Evolutionary conservation across 2,888 invertebrate species (phyloP).

Genomic region (Uloborus plumipes): DNA sequence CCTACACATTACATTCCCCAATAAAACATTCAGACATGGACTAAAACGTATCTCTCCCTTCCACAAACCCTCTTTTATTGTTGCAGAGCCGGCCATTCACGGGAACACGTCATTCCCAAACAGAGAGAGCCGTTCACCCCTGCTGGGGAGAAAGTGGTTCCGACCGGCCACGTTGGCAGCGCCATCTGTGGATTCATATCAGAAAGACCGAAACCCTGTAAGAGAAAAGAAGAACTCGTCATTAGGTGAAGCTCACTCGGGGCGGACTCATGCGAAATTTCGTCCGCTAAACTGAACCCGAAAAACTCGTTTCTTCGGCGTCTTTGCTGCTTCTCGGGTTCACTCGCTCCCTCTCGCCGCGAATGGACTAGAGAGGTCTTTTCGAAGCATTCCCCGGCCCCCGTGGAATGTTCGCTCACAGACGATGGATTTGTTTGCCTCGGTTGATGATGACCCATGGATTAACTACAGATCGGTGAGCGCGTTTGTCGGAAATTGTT

Average conservation of each 20-base stretch:
- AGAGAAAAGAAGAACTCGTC: constrained; percentile 21
- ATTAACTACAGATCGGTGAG: constrained; percentile 8
- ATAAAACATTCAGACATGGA: no score
- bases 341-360: constrained; percentile 1
- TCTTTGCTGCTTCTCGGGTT: constrained; percentile 22
- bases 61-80: background rate
- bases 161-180: background rate
- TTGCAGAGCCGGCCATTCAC: constrained; percentile 3
- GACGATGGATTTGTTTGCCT: constrained; percentile 2
- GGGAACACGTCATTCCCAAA: constrained; percentile 14
- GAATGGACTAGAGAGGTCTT: background rate
- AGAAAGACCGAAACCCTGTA: background rate
- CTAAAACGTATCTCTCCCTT: no score
- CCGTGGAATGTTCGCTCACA: background rate
- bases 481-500: no score
- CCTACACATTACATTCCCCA: no score
- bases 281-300: background rate
- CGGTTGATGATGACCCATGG: constrained; percentile 11
- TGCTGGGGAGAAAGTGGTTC: constrained; percentile 14
- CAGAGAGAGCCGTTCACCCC: constrained; percentile 15
- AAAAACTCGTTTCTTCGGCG: constrained; percentile 36
- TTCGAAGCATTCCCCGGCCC: background rate
- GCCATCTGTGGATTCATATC: constrained; percentile 20
- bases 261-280: constrained; percentile 11
- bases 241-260: constrained; percentile 31